Base-by-base conservation (phyloP, 2,888 invertebrate genomes). In the Steromphala cineraria region DNA sequence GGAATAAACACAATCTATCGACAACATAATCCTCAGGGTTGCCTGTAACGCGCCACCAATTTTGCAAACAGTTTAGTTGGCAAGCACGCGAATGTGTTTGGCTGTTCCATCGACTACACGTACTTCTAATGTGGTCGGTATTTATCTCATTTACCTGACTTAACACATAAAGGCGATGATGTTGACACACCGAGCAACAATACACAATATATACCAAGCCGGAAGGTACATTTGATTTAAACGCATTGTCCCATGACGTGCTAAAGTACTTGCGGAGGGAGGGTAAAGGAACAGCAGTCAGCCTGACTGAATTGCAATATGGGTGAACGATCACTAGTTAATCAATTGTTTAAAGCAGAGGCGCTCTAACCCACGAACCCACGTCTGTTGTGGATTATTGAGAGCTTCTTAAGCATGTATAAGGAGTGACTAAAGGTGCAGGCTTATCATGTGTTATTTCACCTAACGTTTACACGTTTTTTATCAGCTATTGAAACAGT, bases 261-360 rank as follows among this genome's bases (percentile, higher is more conserved):
- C 15, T 17, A 21, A 78, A 17, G 36, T 78, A 17, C 28, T 13
- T n/a, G 36, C n/a, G 13, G 28, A 17, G 78, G 81, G 81, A 71
- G 74, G 81, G 62, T 31, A 81, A 81, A 28, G 31, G 53, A 81
- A 81, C 46, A 53, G 81, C 81, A 24, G 53, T 74, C 78, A 76
- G 19, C 75, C 81, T 24, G 62, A 62, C 28, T 28, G 28, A 62
- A 62, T 62, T 62, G 28, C 62, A 19, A 8, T 24, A 62, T n/a
- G 62, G 62, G 62, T 62, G 62, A 62, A 28, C 28, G 62, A 28
- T 28, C 62, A 24, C 24, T 28, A n/a, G 24, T 62, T 62, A 62
- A 62, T 62, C 62, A 62, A 62, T 62, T 62, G 62, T 62, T 28
- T 24, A 62, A 62, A 28, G 24, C 24, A 24, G 56, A 56, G 56